Base-by-base conservation (phyloP, 2,113 vertebrate species). In the Bubo scandiacus region DNA sequence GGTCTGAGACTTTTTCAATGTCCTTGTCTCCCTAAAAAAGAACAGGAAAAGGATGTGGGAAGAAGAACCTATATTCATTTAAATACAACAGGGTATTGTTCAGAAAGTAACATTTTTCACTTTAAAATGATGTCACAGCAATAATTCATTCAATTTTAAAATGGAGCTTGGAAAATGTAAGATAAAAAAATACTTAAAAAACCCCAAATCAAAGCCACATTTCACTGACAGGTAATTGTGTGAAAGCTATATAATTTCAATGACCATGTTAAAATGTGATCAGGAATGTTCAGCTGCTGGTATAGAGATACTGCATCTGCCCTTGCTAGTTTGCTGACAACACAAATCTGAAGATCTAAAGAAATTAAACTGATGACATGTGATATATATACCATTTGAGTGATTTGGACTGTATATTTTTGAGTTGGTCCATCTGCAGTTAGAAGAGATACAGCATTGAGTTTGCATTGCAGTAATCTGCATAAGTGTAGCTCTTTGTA, bases 211-310 rank as follows among this genome's bases (percentile, higher is more conserved):
- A 84, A 42, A 85, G 81, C 51, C 61, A 92, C 40, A 67, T 95
- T 90, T 95, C 96, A 96, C 84, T 97, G 97, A 96, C 91, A 96
- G 82, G 88, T 98, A 98, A 98, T 98, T 98, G 96, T 92, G 70
- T 97, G 96, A 97, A 98, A 98, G 82, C 90, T 96, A 94, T 95
- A 94, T 97, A 95, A 98, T 98, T 98, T 98, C 96, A 98, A 98
- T 94, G 94, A 97, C 88, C 67, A 80, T 40, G 93, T 97, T 97
- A 94, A 96, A 98, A 96, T 96, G 68, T 67, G 94, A 98, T 97
- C 96, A 97, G 97, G 92, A 68, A 73, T 97, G 95, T 98, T 98
- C 95, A 98, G 88, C 85, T 94, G 21, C 89, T 91, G 94, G 27
- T 94, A 68, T 82, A 86, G 81, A 88, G 87, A 58, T 77, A 58